A percentile compares a stretch with the other conserved stretches of the same genome.
Evolutionary conservation across 2,113 vertebrate genomes (phyloP).

Genomic region (Numenius arquata): DNA sequence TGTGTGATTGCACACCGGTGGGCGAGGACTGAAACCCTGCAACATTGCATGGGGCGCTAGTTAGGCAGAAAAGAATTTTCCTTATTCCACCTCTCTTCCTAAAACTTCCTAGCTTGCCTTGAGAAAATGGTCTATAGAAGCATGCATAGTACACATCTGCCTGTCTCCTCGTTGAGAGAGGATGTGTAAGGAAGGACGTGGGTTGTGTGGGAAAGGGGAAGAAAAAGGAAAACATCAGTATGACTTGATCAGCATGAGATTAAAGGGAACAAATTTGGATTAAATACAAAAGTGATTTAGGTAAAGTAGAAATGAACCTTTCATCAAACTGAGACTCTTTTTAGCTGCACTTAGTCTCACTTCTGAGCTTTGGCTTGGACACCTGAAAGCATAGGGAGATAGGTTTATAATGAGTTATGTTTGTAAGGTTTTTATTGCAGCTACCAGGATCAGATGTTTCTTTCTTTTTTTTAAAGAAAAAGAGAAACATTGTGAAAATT

Average conservation of each 20-base stretch:
- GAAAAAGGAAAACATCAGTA: not conserved
- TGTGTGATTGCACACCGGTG: not conserved
- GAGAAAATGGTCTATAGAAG: not conserved
- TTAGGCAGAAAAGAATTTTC: not conserved
- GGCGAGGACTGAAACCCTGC: not conserved
- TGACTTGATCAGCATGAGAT: not conserved
- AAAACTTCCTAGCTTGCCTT: not conserved
- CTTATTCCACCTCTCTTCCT: not conserved
- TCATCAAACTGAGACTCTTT: not conserved
- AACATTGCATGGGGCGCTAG: not conserved
- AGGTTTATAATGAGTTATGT: not conserved
- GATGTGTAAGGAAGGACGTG: not conserved
- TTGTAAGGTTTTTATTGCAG: not conserved
- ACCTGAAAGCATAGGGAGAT: not conserved
- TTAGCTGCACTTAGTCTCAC: not conserved
- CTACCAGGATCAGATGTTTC: not conserved
- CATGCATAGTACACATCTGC: no score
- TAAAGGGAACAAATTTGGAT: not conserved
- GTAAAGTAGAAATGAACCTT: not conserved
- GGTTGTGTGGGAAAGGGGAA: not conserved
- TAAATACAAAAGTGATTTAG: not conserved
- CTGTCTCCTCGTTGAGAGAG: not conserved
- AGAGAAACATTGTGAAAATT: conserved; percentile 14
- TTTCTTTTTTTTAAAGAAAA: not conserved
- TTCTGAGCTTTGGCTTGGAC: not conserved